A percentile compares a stretch with the other conserved stretches of the same genome.
Evolutionary conservation across 2,113 vertebrate species (phyloP).

Genomic region (Actenoides hombroni): DNA sequence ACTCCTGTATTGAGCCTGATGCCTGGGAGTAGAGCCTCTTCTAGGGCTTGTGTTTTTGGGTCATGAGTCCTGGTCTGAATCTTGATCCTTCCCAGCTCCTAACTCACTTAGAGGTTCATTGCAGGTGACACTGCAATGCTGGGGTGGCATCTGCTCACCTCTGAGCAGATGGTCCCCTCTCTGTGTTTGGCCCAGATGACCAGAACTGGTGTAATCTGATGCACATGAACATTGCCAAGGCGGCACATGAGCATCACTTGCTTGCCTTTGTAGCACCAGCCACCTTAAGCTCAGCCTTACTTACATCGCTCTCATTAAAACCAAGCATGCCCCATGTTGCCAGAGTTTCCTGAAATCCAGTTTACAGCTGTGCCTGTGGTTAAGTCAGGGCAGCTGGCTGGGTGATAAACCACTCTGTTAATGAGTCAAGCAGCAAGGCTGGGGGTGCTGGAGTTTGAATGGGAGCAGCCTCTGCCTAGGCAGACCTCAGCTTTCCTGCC

Average conservation of each 20-base stretch:
- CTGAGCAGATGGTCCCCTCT: background rate
- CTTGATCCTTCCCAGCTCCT: background rate
- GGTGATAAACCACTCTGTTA: background rate
- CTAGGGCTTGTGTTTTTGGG: background rate
- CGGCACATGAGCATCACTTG: rapidly evolving
- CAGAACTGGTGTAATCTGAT: background rate
- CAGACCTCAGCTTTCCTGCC: background rate
- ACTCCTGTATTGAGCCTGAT: rapidly evolving
- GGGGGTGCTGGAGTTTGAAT: background rate
- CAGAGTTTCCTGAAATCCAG: background rate
- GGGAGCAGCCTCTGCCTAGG: background rate
- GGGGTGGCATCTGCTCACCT: background rate
- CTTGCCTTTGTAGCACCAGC: background rate
- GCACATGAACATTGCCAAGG: background rate
- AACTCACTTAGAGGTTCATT: rapidly evolving
- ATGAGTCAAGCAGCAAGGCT: rapidly evolving
- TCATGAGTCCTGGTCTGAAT: background rate
- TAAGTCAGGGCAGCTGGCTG: background rate
- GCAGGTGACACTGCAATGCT: background rate
- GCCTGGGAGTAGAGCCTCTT: background rate
- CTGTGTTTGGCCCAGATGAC: rapidly evolving
- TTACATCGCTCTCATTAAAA: background rate
- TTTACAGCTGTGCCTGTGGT: background rate
- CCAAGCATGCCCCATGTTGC: too few species aligned
- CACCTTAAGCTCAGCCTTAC: background rate